Evolutionary conservation across 2,888 invertebrate species (phyloP).

Genomic region (Amblyteles armatorius): DNA sequence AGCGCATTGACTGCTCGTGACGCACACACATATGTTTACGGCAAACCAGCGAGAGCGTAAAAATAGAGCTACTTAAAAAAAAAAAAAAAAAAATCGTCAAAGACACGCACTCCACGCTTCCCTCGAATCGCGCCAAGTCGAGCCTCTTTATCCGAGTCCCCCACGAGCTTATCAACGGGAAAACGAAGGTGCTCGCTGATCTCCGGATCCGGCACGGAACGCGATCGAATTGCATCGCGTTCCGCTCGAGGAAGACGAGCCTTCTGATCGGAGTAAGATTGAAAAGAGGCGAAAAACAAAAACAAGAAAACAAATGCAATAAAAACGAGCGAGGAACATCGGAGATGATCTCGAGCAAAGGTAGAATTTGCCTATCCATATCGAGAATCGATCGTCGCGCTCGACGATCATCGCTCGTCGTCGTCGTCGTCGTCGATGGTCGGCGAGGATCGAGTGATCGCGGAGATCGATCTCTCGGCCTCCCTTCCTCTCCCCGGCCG

Average conservation of each 20-base stretch:
- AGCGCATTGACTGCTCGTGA: constrained; percentile 39
- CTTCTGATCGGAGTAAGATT: neutral
- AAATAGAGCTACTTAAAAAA: constrained; percentile 1
- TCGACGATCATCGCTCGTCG: constrained; percentile 29
- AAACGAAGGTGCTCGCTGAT: neutral
- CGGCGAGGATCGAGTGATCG: constrained; percentile 47
- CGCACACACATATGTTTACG: neutral
- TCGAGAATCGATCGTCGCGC: constrained; percentile 50
- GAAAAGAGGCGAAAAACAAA: neutral
- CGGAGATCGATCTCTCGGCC: constrained; percentile 51
- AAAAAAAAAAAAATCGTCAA: constrained; percentile 45
- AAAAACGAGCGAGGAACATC: neutral
- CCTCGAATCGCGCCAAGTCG: neutral
- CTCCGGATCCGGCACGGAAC: neutral
- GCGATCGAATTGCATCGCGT: constrained; percentile 11
- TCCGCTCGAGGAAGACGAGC: neutral
- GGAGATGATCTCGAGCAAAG: constrained; percentile 5
- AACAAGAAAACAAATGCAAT: neutral
- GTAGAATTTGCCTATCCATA: constrained; percentile 58
- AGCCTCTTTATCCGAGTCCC: neutral
- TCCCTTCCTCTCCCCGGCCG: constrained; percentile 25
- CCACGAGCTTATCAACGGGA: neutral
- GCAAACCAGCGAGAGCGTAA: constrained; percentile 48
- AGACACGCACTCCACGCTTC: constrained; percentile 42
- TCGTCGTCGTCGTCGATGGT: constrained; percentile 14